phyloP scores from a whole-genome alignment of 2,113 vertebrate genomes.

The Labeo rohita region DNA sequence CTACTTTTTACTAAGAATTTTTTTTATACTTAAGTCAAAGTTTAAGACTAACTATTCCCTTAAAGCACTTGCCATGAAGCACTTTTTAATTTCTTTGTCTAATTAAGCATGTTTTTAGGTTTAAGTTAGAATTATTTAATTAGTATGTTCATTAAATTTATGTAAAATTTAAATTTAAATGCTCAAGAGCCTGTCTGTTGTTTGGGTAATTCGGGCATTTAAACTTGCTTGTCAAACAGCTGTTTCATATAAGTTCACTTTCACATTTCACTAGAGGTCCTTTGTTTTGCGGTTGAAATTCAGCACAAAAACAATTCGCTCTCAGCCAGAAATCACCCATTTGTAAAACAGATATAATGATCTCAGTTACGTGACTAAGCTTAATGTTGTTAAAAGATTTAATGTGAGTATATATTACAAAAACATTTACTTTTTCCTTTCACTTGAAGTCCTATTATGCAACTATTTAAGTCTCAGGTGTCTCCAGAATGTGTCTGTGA shows the following conservation, averaged over 20 bases:
- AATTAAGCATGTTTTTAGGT: neutral
- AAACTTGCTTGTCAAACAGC: conserved; percentile 19
- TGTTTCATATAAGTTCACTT: conserved; percentile 27
- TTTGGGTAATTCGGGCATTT: conserved; percentile 1
- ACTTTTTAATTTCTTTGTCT: neutral
- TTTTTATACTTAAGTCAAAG: too few relatives aligned
- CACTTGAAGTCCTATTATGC: too few relatives aligned
- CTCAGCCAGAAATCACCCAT: conserved; percentile 21
- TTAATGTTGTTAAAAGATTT: neutral
- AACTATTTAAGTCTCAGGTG: too few relatives aligned
- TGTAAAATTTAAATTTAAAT: neutral
- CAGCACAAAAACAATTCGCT: conserved; percentile 23
- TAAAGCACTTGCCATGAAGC: neutral
- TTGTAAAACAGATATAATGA: conserved; percentile 41
- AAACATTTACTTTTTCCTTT: neutral
- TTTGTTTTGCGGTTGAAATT: conserved; percentile 16
- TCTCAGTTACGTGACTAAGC: neutral
- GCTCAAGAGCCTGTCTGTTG: neutral
- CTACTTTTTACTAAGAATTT: too few relatives aligned
- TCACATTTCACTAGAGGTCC: conserved; percentile 34
- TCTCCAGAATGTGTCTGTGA: too few relatives aligned
- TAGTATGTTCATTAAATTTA: neutral
- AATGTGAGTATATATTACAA: neutral
- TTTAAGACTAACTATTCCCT: too few relatives aligned
- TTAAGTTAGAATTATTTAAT: neutral